Base-by-base conservation (phyloP, 2,113 vertebrate genomes). In the Arvicanthis niloticus region DNA sequence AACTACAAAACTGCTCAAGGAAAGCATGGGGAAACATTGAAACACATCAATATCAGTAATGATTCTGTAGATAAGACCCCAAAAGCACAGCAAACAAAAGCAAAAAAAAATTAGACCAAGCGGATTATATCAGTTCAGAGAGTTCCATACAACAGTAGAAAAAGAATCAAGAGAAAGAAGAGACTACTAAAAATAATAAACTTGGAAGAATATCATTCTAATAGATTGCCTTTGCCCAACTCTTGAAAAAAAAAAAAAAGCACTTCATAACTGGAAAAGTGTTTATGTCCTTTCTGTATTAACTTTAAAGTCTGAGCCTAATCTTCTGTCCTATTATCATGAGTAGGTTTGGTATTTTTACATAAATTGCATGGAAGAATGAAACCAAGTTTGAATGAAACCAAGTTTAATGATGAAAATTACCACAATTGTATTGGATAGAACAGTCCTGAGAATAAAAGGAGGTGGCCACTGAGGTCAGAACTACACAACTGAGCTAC, bases 401-500 rank as follows among this genome's bases (percentile, higher is more conserved):
- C 10, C 45, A 53, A 68, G 68, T 62, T 7, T 42, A 62, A 85
- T 45, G 58, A 42, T 62, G 31, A 80, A 80, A 53, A 34, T 53
- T 84, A 42, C 7, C 81, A 84, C 24, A 84, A 26, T 19, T 65
- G 3, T 65, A 65, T 31, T 84, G 58, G 13, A 62, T 17, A 82
- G n/a, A n/a, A 24, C 34, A 94, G 1, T 56, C 7, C 40, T 37
- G 78, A 90, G 60, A 85, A 22, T 29, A n/a, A 88, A 53, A 67
- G 5, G 1, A 7, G 6, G 3, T 48, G 19, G 3, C 42, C 9
- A 21, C 31, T n/a, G 40, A 11, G 1, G 10, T 40, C 13, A 22
- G 5, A 5, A 3, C 42, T 42, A 0, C 10, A 70, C 73, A 86
- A 51, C 5, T 15, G 45, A 34, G 5, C 21, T 42, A 0, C 37